Percentiles rank a stretch among this genome's conserved stretches.
These are phyloP conservation scores for Mermis nigrescens DNA, from an alignment of 2,888 invertebrate genomes.

Conservation along the genomic window DNA sequence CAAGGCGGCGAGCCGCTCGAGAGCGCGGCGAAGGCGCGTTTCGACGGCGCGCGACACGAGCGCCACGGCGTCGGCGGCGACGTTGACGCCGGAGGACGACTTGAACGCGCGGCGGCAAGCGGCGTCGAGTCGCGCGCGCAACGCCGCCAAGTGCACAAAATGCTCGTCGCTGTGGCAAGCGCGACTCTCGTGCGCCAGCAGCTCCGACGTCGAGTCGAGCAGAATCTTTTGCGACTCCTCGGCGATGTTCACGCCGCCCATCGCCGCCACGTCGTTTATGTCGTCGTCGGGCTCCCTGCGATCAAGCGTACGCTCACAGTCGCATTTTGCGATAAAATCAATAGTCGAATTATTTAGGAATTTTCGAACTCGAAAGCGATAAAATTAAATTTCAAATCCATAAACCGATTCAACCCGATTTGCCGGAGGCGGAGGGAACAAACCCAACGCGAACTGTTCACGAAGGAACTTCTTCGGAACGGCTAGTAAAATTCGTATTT, in stretches of 20 bases:
- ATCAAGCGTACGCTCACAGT: too few species aligned
- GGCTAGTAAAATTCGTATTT: too few species aligned
- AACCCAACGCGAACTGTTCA: too few species aligned
- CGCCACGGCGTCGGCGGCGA: slow-evolving; percentile 70
- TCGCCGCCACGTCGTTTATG: slow-evolving; percentile 92
- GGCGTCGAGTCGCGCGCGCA: slow-evolving; percentile 34
- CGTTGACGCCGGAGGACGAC: too few species aligned
- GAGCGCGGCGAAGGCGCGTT: slow-evolving; percentile 67
- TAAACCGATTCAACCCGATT: too few species aligned
- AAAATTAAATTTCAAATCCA: too few species aligned
- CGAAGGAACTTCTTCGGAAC: too few species aligned
- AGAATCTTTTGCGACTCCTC: slow-evolving; percentile 86
- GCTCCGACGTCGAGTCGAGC: slow-evolving; percentile 61
- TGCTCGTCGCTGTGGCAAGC: slow-evolving; percentile 78
- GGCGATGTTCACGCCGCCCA: slow-evolving; percentile 91
- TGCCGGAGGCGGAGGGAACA: too few species aligned
- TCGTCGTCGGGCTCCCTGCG: slow-evolving; percentile 54
- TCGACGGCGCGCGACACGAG: slow-evolving; percentile 81
- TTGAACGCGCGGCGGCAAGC: slow-evolving; percentile 19
- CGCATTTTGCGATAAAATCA: too few species aligned
- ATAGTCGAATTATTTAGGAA: too few species aligned
- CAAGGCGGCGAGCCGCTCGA: slow-evolving; percentile 72
- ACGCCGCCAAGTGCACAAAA: slow-evolving; percentile 55
- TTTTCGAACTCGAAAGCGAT: too few species aligned
- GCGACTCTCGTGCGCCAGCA: slow-evolving; percentile 64